Percentiles rank a stretch among this genome's conserved stretches.
Evolutionary conservation across 1,140 invertebrate species (phyloP).

Genomic region (Phymastichus coffea): DNA sequence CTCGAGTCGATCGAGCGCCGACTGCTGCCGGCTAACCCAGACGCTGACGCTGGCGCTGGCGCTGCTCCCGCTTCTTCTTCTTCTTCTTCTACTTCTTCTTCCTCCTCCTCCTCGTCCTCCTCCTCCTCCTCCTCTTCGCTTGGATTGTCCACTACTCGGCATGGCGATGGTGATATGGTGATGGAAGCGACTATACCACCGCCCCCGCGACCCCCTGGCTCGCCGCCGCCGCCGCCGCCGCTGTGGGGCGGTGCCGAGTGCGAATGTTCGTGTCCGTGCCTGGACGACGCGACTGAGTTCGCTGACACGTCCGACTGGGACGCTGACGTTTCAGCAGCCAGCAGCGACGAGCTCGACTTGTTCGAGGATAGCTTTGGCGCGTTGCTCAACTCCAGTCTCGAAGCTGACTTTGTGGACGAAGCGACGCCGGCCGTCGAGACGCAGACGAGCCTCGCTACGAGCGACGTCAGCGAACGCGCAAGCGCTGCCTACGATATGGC

Average conservation of each 20-base stretch:
- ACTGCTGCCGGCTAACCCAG: too few relatives aligned
- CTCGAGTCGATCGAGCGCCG: slow-evolving; percentile 35
- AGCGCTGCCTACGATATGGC: neutral
- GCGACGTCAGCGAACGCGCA: neutral
- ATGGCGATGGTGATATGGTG: neutral
- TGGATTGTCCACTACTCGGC: too few relatives aligned
- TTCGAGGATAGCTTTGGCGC: slow-evolving; percentile 12
- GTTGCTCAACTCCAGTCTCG: neutral
- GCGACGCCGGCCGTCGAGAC: slow-evolving; percentile 43
- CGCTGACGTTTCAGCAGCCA: neutral
- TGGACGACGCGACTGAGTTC: slow-evolving; percentile 43
- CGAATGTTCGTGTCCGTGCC: slow-evolving; percentile 71
- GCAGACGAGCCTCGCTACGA: slow-evolving; percentile 54
- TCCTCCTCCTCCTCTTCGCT: too few relatives aligned
- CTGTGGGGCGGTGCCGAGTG: slow-evolving; percentile 65
- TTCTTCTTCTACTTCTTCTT: too few relatives aligned
- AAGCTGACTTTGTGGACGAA: slow-evolving; percentile 6
- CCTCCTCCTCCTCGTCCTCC: too few relatives aligned
- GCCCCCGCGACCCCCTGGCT: slow-evolving; percentile 38
- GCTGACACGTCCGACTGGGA: slow-evolving; percentile 31
- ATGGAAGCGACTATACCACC: slow-evolving; percentile 26
- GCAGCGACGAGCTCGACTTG: neutral
- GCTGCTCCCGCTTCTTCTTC: too few relatives aligned
- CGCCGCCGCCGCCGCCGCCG: slow-evolving; percentile 43
- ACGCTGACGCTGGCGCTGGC: too few relatives aligned